Conservation (phyloP, 1,140 invertebrate genomes). For the Acromyrmex echinatior region DNA sequence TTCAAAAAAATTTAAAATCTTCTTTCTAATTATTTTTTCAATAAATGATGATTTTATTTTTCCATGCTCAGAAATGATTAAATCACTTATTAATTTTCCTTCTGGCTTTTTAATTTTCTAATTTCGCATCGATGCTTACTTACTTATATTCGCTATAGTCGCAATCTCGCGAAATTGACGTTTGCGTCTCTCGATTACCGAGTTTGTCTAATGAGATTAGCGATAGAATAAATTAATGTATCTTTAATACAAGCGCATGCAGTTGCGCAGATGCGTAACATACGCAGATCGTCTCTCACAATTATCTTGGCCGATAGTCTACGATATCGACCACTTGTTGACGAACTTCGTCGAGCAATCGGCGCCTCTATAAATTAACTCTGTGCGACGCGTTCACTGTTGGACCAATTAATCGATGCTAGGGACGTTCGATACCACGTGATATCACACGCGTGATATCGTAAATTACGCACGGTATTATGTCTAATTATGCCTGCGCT, state of each 20-base stretch:
- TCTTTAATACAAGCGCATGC: neutral
- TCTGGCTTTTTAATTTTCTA: neutral
- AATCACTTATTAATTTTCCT: neutral
- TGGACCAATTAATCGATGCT: conserved; percentile 71
- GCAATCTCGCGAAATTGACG: too few species aligned
- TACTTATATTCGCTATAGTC: neutral
- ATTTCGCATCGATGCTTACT: neutral
- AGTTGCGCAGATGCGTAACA: neutral
- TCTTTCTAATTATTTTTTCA: neutral
- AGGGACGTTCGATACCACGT: conserved; percentile 4
- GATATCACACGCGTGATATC: conserved; percentile 44
- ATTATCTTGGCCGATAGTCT: conserved; percentile 35
- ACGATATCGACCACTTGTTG: conserved; percentile 75
- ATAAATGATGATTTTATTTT: neutral
- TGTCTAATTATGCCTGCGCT: conserved; percentile 37
- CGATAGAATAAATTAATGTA: neutral
- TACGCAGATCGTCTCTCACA: neutral
- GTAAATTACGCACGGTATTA: conserved; percentile 69
- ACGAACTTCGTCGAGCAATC: conserved; percentile 59
- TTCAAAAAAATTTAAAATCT: neutral
- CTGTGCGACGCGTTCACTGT: conserved; percentile 23
- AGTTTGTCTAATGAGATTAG: neutral
- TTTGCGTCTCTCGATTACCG: neutral
- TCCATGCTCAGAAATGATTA: neutral
- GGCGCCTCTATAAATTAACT: conserved; percentile 71